These are phyloP conservation scores for Drosophila santomea DNA, from an alignment of 1,140 invertebrate genomes.

Conservation along the genomic window DNA sequence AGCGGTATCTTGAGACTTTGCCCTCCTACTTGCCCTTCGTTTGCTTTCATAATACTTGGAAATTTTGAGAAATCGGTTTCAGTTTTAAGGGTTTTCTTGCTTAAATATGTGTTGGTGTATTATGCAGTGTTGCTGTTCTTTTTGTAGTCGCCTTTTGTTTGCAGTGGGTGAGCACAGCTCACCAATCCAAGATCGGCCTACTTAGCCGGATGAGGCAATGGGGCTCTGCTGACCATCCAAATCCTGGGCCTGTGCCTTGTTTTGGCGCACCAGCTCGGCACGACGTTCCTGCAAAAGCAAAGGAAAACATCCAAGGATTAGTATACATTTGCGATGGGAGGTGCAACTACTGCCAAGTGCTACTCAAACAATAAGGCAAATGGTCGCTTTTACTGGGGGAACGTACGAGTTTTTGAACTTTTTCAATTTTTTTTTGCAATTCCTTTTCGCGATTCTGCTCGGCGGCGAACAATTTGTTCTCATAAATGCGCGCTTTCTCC, in stretches of 20 bases:
- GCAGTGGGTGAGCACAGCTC: conserved; percentile 32
- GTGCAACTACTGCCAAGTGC: conserved; percentile 8
- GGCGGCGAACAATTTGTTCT: conserved; percentile 90
- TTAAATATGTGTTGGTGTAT: conserved; percentile 53
- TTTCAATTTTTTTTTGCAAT: conserved; percentile 92
- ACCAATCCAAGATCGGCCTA: conserved; percentile 3
- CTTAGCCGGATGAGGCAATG: conserved; percentile 80
- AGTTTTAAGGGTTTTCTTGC: conserved; percentile 39
- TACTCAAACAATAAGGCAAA: conserved; percentile 51
- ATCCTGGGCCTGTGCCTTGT: conserved; percentile 87
- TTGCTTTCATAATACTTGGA: conserved; percentile 65
- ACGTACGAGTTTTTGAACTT: conserved; percentile 91
- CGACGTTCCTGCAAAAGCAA: conserved; percentile 90
- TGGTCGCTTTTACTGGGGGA: neutral
- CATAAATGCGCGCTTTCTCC: conserved; percentile 89
- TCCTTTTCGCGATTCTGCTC: conserved; percentile 92
- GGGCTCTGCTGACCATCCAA: conserved; percentile 68
- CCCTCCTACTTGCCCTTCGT: conserved; percentile 9
- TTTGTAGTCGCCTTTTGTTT: conserved; percentile 12
- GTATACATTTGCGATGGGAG: neutral
- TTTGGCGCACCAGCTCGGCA: conserved; percentile 93
- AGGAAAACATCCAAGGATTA: neutral
- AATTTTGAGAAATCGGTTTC: conserved; percentile 58
- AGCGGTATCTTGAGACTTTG: conserved; percentile 35
- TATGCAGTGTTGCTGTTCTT: conserved; percentile 38